Evolutionary conservation across 1,140 invertebrate species (phyloP), one percentile per base, ranked within the genome.

Genomic region (Drepana arcuata): DNA sequence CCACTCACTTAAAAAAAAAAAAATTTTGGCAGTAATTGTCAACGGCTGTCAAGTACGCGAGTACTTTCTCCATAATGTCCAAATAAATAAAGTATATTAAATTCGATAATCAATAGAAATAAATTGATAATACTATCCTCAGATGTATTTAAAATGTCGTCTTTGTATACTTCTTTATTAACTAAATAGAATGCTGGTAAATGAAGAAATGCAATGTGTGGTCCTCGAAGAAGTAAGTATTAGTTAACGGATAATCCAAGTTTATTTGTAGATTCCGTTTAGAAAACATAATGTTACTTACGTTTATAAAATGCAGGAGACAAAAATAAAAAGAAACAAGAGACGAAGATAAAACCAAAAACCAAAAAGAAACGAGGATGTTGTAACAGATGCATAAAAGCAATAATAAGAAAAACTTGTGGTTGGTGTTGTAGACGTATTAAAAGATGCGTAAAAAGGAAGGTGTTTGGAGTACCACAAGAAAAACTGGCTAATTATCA

Each of bases 371-470:
- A 48, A 11, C n/a, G 50, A 43, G 24, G 40, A 45, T 51, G 43
- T 23, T 50, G 53, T 10, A 32, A 52, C 15, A 49, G 36, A 41
- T 56, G 49, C 16, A 35, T n/a, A n/a, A n/a, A n/a, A n/a, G n/a
- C n/a, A n/a, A n/a, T n/a, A n/a, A n/a, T 29, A 31, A 35, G 39
- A 28, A 45, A 30, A 23, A 48, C 60, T 46, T 38, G 48, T 16
- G 41, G 14, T 32, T 51, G 42, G 36, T 29, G 48, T 11, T 62
- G 28, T 11, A 52, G 46, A 39, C 44, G 33, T 40, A 24, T 50
- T 7, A 44, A 49, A 38, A 38, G 51, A 30, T 51, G 49, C 26
- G 14, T 56, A 12, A 56, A 51, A 24, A 53, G 44, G 25, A 33
- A 35, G 13, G 28, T 57, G 16, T 54, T 57, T 35, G 51, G 49